A percentile compares a stretch with the other conserved stretches of the same genome.
These are phyloP conservation scores for Drosophila ogumai DNA, from an alignment of 1,140 invertebrate species.

Conservation along the genomic window DNA sequence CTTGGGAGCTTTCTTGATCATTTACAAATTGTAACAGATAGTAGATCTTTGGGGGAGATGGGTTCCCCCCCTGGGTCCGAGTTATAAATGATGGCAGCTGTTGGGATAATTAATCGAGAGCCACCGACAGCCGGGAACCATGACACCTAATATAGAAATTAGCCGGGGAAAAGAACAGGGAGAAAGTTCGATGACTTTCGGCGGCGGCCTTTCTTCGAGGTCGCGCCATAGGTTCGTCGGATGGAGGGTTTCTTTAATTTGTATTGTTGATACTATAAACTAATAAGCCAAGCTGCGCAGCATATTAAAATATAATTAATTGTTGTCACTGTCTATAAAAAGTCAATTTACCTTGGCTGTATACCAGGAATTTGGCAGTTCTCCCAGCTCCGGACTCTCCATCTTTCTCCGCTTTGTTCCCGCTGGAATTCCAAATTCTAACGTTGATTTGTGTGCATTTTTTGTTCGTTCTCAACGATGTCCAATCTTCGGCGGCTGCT, in stretches of 20 bases:
- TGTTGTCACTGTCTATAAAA: conserved; percentile 83
- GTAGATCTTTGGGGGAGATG: conserved; percentile 27
- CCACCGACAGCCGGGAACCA: conserved; percentile 44
- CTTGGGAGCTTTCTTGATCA: conserved; percentile 21
- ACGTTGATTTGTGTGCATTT: conserved; percentile 81
- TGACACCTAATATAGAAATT: conserved; percentile 82
- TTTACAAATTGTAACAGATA: conserved; percentile 51
- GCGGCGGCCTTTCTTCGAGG: conserved; percentile 72
- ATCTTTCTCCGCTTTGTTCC: conserved; percentile 55
- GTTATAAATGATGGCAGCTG: conserved; percentile 49
- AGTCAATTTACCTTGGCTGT: conserved; percentile 68
- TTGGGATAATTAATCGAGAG: conserved; percentile 49
- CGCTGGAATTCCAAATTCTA: conserved; percentile 59
- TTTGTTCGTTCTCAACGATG: conserved; percentile 48
- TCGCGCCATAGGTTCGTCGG: conserved; percentile 14
- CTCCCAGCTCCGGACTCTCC: conserved; percentile 16
- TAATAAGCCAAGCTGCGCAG: conserved; percentile 74
- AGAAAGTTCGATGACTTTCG: conserved; percentile 81
- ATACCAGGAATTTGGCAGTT: conserved; percentile 56
- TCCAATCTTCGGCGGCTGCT: conserved; percentile 49
- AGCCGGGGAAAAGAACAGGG: conserved; percentile 55
- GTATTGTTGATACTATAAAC: conserved; percentile 81
- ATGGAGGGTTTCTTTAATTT: conserved; percentile 51
- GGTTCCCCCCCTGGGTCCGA: conserved; percentile 12
- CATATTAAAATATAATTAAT: conserved; percentile 84